Percentiles rank a stretch among this genome's conserved stretches.
Evolutionary conservation across 2,888 invertebrate species (phyloP).

Genomic region (Ormyrus rosae): DNA sequence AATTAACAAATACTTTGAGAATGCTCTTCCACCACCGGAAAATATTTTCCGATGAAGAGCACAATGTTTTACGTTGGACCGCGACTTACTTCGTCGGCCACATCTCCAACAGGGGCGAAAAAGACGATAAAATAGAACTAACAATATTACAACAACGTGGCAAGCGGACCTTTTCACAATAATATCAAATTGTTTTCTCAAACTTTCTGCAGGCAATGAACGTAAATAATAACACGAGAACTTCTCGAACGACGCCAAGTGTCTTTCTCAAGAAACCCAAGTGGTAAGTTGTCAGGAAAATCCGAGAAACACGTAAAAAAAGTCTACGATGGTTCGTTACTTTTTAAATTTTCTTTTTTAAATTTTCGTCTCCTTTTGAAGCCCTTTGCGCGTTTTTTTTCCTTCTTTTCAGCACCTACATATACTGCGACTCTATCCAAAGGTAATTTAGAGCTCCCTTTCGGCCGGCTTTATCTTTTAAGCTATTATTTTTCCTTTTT

Average conservation of each 20-base stretch:
- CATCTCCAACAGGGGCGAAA: no score
- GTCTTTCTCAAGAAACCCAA: background rate
- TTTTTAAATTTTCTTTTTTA: background rate
- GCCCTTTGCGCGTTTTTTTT: background rate
- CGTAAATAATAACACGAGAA: conserved; percentile 6
- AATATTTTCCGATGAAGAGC: no score
- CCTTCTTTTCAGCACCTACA: background rate
- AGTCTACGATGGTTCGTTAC: background rate
- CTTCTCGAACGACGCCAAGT: background rate
- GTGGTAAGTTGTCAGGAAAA: conserved; percentile 14
- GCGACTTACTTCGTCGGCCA: no score
- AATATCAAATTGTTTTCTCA: background rate
- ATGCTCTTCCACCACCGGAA: no score
- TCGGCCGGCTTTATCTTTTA: background rate
- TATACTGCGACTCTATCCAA: background rate
- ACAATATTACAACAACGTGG: no score
- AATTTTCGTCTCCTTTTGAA: background rate
- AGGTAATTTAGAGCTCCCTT: conserved; percentile 4
- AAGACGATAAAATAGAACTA: no score
- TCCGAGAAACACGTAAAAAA: background rate
- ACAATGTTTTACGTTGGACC: no score
- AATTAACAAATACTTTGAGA: no score
- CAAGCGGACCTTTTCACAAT: background rate
- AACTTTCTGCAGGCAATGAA: background rate
- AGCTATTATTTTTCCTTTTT: background rate